These are phyloP conservation scores for Pseudomyrmex cubaensis DNA, from an alignment of 1,140 invertebrate genomes.

Conservation along the genomic window DNA sequence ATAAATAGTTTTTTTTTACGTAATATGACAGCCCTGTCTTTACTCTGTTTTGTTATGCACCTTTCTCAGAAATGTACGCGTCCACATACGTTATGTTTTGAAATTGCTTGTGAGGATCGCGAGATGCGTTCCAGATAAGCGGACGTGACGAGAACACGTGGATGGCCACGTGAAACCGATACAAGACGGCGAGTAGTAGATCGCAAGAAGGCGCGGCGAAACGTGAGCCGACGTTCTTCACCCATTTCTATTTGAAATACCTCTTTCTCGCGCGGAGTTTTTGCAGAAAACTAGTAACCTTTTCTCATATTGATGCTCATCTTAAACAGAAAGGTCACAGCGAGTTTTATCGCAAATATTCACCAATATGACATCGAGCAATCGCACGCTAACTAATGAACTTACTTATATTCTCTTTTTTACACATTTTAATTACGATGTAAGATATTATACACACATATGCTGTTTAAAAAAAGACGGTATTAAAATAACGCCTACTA, in stretches of 20 bases:
- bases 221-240: constrained; percentile 35
- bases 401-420: neutral
- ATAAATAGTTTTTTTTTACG: no score
- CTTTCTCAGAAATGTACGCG: constrained; percentile 20
- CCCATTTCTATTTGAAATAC: constrained; percentile 23
- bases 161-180: constrained; percentile 63
- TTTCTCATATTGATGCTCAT: constrained; percentile 16
- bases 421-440: no score
- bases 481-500: no score
- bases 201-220: constrained; percentile 25
- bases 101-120: constrained; percentile 15
- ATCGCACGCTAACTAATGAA: neutral
- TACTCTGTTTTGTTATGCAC: neutral
- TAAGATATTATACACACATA: no score
- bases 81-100: constrained; percentile 21
- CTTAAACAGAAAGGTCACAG: constrained; percentile 35
- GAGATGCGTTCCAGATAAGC: constrained; percentile 36
- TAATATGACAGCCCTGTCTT: constrained; percentile 1
- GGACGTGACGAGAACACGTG: constrained; percentile 56
- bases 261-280: neutral
- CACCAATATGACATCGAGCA: neutral
- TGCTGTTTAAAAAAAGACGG: no score
- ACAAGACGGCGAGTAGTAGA: constrained; percentile 9
- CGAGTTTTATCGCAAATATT: constrained; percentile 3
- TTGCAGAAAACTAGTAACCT: constrained; percentile 5